Base-by-base conservation (phyloP, 2,113 vertebrate species). In the Aspiorhynchus laticeps region DNA sequence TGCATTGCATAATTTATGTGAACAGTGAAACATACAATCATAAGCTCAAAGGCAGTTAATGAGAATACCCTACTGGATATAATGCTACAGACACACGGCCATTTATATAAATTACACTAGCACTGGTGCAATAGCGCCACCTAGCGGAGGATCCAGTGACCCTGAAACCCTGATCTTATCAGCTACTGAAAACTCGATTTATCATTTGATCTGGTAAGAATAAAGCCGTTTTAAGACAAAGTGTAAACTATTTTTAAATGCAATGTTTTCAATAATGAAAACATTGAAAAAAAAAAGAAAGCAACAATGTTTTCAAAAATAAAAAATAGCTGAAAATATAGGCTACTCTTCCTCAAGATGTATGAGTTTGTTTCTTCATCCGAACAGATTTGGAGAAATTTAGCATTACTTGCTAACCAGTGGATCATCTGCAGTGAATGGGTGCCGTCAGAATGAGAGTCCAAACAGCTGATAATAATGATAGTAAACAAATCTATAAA, bases 71-170 rank as follows among this genome's bases (percentile, higher is more conserved):
- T 65, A 17, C 36, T 67, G 61, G 80, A 83, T 69, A 2, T 33
- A 48, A 51, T 53, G 12, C 43, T n/a, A 3, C 67, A 84, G 65
- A 48, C 26, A 24, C 17, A 48, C 0, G 78, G 10, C 36, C 11
- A 15, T 63, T 80, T 17, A 28, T 28, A 31, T 67, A 31, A 69
- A 82, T 46, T 31, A 48, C 36, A 82, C 8, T 46, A 61, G 4
- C 28, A 77, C 15, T 48, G 21, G 48, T 82, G 79, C 61, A 78
- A 36, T 48, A 48, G 9, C 65, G 71, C 79, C 84, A 67, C 82
- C 48, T 59, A 86, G 79, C 83, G 87, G 31, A 61, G 24, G 63
- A 83, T 33, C 5, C 7, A 36, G 12, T 26, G 63, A 33, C 56
- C 31, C 67, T 76, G 12, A 28, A 46, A 26, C 28, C 3, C n/a